Percentiles rank a stretch among this genome's conserved stretches.
Conservation (phyloP, 2,888 invertebrate species). For the Synergus japonicus region DNA sequence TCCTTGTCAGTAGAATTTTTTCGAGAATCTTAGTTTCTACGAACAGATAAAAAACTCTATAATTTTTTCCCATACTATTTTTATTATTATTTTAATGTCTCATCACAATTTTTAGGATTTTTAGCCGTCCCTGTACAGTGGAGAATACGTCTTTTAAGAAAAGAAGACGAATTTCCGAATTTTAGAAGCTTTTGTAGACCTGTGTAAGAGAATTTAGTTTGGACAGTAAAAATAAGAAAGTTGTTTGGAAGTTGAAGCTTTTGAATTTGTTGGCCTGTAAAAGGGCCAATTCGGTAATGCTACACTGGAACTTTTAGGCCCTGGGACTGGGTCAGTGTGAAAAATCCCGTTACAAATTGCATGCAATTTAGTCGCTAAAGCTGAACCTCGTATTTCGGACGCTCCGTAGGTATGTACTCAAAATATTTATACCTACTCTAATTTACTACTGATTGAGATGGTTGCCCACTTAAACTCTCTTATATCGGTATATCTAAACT, state of each 20-base stretch:
- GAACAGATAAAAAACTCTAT: background rate
- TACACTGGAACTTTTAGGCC: background rate
- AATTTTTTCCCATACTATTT: background rate
- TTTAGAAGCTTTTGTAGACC: background rate
- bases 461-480: background rate
- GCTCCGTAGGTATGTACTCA: background rate
- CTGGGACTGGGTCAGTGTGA: constrained; percentile 20
- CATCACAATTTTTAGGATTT: background rate
- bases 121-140: background rate
- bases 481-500: background rate
- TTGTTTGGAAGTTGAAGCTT: background rate
- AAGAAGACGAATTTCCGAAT: background rate
- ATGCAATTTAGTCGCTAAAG: constrained; percentile 34
- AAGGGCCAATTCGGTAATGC: constrained; percentile 8
- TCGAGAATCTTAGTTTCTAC: no score
- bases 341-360: constrained; percentile 35
- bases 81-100: background rate
- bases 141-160: background rate
- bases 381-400: background rate
- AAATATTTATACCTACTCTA: constrained; percentile 38
- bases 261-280: background rate
- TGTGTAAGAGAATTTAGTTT: background rate
- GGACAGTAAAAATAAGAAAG: constrained; percentile 19
- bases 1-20: no score
- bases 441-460: constrained; percentile 20